Evolutionary conservation across 30 jellyfish, hydroid and myxozoan species (phyloP).

Genomic region (Hydractinia symbiolongicarpus): DNA sequence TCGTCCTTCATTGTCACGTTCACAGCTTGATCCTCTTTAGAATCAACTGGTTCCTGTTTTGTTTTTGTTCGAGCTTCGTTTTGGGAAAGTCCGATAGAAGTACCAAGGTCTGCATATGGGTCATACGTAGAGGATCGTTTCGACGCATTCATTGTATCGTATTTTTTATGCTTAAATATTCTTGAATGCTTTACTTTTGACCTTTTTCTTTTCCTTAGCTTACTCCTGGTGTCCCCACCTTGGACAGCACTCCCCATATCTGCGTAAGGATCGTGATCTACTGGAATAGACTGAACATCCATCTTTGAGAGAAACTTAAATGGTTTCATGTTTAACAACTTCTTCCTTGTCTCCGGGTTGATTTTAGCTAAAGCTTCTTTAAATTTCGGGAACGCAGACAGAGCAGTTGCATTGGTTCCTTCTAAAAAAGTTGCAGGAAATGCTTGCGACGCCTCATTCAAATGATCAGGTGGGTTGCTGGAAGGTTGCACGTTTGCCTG

Average conservation of each 20-base stretch:
- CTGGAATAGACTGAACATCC: neutral
- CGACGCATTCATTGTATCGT: slow-evolving; percentile 3
- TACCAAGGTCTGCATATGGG: slow-evolving; percentile 91
- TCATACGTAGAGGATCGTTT: slow-evolving; percentile 46
- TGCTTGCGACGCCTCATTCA: neutral
- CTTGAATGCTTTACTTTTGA: neutral
- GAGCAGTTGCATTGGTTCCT: neutral
- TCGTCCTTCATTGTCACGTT: neutral
- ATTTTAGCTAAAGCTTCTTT: slow-evolving; percentile 38
- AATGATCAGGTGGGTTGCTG: neutral
- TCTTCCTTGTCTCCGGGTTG: slow-evolving; percentile 30
- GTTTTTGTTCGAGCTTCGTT: slow-evolving; percentile 31
- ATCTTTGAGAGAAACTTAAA: slow-evolving; percentile 27
- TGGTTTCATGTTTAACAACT: slow-evolving; percentile 20
- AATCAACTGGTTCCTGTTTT: neutral
- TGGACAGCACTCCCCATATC: slow-evolving; percentile 46
- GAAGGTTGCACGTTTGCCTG: neutral
- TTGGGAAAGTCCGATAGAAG: slow-evolving; percentile 44
- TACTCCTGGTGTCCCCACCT: neutral
- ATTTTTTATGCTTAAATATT: neutral
- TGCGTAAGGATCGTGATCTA: slow-evolving; percentile 41
- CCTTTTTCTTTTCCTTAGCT: neutral
- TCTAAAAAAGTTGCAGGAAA: slow-evolving; percentile 10
- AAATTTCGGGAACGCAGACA: slow-evolving; percentile 33
- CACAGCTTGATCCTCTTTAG: neutral